These are phyloP conservation scores for Papilio demoleus DNA, from an alignment of 2,888 invertebrate genomes.

Conservation along the genomic window DNA sequence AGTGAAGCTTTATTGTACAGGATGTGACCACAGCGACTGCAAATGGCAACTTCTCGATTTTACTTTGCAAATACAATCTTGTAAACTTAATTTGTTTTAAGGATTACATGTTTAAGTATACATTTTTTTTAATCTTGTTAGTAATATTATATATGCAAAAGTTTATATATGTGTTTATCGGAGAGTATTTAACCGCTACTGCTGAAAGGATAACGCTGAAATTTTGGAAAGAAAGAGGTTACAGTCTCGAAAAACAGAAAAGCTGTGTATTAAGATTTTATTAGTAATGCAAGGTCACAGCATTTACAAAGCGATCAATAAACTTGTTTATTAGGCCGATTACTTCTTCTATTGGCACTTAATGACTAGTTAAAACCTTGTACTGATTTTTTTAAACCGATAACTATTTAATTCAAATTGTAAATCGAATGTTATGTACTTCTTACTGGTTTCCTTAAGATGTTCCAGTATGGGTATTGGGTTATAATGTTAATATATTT, in stretches of 20 bases:
- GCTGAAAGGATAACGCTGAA: too few relatives aligned
- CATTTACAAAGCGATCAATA: background rate
- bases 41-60: slow-evolving; percentile 63
- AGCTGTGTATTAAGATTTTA: too few relatives aligned
- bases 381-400: background rate
- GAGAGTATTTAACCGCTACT: too few relatives aligned
- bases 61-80: slow-evolving; percentile 48
- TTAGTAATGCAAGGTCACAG: too few relatives aligned
- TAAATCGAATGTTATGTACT: too few relatives aligned
- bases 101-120: background rate
- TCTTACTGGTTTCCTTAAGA: too few relatives aligned
- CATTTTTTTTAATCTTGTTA: background rate
- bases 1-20: slow-evolving; percentile 71
- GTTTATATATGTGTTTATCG: too few relatives aligned
- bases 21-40: slow-evolving; percentile 68
- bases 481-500: background rate
- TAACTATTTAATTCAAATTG: too few relatives aligned
- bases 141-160: too few relatives aligned
- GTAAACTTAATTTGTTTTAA: slow-evolving; percentile 43
- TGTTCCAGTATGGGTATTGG: too few relatives aligned
- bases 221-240: too few relatives aligned
- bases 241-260: too few relatives aligned
- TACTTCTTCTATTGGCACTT: background rate
- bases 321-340: background rate
- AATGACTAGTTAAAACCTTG: background rate